Percentiles rank a stretch among this genome's conserved stretches.
Conservation (phyloP, 1,140 invertebrate genomes). For the Bilobella aurantiaca region DNA sequence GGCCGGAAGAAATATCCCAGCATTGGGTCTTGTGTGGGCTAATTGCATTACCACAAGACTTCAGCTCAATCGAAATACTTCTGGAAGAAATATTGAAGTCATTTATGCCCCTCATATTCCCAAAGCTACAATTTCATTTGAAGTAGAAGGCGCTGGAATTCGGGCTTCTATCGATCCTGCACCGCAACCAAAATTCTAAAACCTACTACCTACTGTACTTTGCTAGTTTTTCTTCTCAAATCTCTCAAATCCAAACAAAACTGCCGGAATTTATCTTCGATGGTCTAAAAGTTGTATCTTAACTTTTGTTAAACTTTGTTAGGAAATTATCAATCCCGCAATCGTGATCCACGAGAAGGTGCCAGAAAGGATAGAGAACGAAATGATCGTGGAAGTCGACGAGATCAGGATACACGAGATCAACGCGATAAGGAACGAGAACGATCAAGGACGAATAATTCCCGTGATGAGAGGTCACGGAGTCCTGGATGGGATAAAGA, state of each 20-base stretch:
- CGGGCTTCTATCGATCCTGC: too few relatives aligned
- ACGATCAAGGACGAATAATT: conserved; percentile 18
- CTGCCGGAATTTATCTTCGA: background rate
- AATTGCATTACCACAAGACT: conserved; percentile 56
- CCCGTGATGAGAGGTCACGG: conserved; percentile 27
- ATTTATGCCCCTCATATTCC: conserved; percentile 42
- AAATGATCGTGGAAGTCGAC: conserved; percentile 6
- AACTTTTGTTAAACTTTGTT: background rate
- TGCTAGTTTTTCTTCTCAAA: too few relatives aligned
- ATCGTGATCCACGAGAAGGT: background rate
- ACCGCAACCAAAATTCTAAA: too few relatives aligned
- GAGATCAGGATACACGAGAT: conserved; percentile 19
- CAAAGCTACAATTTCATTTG: background rate
- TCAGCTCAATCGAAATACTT: conserved; percentile 43
- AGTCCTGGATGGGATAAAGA: conserved; percentile 32
- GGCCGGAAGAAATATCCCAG: conserved; percentile 37
- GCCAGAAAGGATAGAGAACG: background rate
- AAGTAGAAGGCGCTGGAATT: background rate
- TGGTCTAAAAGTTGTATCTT: background rate
- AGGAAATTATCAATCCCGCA: background rate
- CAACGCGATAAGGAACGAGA: conserved; percentile 24
- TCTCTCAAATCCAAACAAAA: background rate
- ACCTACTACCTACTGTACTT: too few relatives aligned
- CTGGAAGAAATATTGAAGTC: conserved; percentile 39
- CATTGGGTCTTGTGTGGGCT: conserved; percentile 56